Evolutionary conservation across 2,888 invertebrate species (phyloP).

Genomic region (Hirtodrosophila cameraria): DNA sequence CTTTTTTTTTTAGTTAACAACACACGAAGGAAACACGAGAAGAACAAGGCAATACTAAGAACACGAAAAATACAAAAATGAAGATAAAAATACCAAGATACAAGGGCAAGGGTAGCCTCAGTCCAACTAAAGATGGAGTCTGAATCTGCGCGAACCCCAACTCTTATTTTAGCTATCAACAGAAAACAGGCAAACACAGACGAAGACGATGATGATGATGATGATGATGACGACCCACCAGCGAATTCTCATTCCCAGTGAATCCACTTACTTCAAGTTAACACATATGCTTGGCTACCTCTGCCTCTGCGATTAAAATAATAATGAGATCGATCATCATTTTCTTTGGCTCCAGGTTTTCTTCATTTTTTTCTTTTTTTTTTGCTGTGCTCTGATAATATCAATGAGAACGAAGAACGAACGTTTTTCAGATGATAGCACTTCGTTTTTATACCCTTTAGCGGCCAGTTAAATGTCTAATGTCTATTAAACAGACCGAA

Average conservation of each 20-base stretch:
- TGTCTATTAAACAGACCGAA: too few relatives aligned
- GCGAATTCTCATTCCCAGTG: slow-evolving; percentile 60
- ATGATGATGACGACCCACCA: slow-evolving; percentile 36
- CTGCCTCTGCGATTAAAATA: neutral
- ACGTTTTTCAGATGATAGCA: too few relatives aligned
- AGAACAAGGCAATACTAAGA: slow-evolving; percentile 29
- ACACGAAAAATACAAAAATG: slow-evolving; percentile 20
- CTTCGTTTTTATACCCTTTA: too few relatives aligned
- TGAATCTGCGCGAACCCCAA: too few relatives aligned
- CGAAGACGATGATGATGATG: too few relatives aligned
- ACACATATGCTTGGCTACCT: slow-evolving; percentile 74
- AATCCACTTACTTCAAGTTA: slow-evolving; percentile 80
- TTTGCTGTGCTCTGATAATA: too few relatives aligned
- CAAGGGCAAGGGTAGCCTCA: neutral
- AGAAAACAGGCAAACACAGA: slow-evolving; percentile 29
- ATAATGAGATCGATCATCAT: slow-evolving; percentile 6
- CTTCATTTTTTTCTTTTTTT: neutral
- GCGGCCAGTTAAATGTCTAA: too few relatives aligned
- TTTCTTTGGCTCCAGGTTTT: neutral
- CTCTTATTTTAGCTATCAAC: slow-evolving; percentile 81
- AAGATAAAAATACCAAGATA: slow-evolving; percentile 45
- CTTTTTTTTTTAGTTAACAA: slow-evolving; percentile 18
- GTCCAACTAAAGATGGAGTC: slow-evolving; percentile 8
- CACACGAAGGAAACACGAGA: slow-evolving; percentile 45
- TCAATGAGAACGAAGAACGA: too few relatives aligned